Base-by-base conservation (phyloP, 2,888 invertebrate species). In the Phragmatobia fuliginosa region DNA sequence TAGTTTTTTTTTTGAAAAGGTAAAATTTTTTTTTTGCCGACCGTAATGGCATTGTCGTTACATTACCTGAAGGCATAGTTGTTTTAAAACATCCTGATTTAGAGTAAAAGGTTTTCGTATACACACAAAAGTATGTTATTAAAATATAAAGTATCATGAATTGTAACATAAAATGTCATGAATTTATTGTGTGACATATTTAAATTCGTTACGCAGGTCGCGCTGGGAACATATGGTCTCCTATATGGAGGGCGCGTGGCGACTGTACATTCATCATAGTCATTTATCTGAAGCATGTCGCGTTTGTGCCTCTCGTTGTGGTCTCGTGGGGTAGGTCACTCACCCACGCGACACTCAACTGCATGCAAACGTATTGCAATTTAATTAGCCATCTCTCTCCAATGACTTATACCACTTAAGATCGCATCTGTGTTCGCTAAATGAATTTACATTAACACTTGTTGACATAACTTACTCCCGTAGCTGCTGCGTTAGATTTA, bases 251-350 rank as follows among this genome's bases (percentile, higher is more conserved):
- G n/a, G n/a, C 14, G 52, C 25, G n/a, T n/a, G 8, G n/a, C 7
- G 52, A 16, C 11, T 33, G 52, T 32, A 45, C 66, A 60, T 49
- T 60, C 33, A 49, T 56, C 62, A 67, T 62, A 36, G 25, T 62
- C 49, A 38, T 31, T 62, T 21, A 33, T 18, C 28, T 41, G 10
- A 21, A 18, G 32, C 28, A 25, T 36, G 52, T 36, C 25, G 16
- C 32, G 3, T 33, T 36, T 21, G n/a, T 11, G 38, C 56, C 45
- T 41, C 66, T 7, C 25, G 49, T 33, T 38, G 28, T 18, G 14
- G 49, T 32, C 33, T 33, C 64, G 52, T 69, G 69, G 25, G 78
- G 75, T 62, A 65, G 76, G 76, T 72, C 72, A 78, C 61, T 77
- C 41, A 71, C 71, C 71, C 60, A 10, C 31, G 31, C 45, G 45